Base-by-base conservation (phyloP, 2,113 vertebrate genomes). In the Connochaetes taurinus region DNA sequence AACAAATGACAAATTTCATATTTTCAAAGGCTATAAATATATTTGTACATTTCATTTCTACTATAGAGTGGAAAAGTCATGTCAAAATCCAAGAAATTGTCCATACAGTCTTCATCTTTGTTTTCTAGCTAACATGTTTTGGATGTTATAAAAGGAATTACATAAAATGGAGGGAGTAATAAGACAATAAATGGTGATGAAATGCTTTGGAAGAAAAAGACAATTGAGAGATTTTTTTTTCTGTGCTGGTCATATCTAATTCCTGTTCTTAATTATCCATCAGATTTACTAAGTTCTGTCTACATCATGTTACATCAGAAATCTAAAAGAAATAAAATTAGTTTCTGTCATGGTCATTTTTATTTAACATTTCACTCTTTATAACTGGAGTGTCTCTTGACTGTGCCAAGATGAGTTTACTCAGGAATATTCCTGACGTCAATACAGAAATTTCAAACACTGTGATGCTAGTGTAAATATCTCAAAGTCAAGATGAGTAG, bases 201-300 rank as follows among this genome's bases (percentile, higher is more conserved):
- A n/a, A 95, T 80, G 92, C 87, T 97, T 96, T 97, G 62, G 43
- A 83, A 92, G 74, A 74, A 94, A 94, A 96, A 71, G 23, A 1
- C 0, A 0, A 78, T 53, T 17, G 62, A 86, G 16, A 86, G 47
- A 89, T 97, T 47, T 95, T 90, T 85, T 85, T 85, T 91, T 36
- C n/a, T 78, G 13, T 60, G n/a, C 7, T 83, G 25, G 40, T 92
- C 6, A 10, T 94, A 40, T 90, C 57, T 91, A 91, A 92, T n/a
- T 40, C 19, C 25, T 90, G 3, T 36, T 29, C 11, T 94, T 82
- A 93, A 80, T 86, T 97, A 50, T n/a, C n/a, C 31, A 86, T 53
- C 58, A 94, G 76, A 97, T 94, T 88, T 92, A 76, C 47, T 91
- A 85, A 87, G 45, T n/a, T 86, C 10, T 97, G 29, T n/a, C 52